These are phyloP conservation scores for Penaeus japonicus DNA, from an alignment of 1,140 invertebrate genomes.

Conservation along the genomic window DNA sequence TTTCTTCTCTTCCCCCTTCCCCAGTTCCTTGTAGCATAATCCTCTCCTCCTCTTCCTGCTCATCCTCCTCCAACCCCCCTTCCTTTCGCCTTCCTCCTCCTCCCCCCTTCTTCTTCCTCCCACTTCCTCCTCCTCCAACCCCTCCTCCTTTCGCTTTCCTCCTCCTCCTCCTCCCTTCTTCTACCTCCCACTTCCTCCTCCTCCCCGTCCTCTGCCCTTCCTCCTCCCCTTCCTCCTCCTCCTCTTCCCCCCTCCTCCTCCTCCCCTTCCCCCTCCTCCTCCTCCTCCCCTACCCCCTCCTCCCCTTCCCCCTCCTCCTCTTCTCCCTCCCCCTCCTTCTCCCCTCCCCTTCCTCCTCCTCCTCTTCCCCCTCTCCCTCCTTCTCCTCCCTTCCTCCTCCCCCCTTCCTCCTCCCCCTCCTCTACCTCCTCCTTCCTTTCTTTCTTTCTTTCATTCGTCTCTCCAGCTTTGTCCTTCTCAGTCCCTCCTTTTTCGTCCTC, in stretches of 20 bases:
- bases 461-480: not conserved
- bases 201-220: too few relatives aligned
- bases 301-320: not conserved
- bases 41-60: too few relatives aligned
- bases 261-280: not conserved
- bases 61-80: not conserved
- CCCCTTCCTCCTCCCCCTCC: not conserved
- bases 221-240: too few relatives aligned
- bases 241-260: not conserved
- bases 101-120: not conserved
- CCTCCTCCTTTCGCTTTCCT: not conserved
- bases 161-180: too few relatives aligned
- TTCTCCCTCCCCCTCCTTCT: not conserved
- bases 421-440: not conserved
- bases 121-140: not conserved
- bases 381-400: not conserved
- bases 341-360: not conserved
- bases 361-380: too few relatives aligned
- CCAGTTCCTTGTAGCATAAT: too few relatives aligned
- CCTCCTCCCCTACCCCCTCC: not conserved
- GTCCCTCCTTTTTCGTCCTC: not conserved
- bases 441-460: not conserved
- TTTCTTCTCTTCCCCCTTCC: too few relatives aligned
- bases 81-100: not conserved
- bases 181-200: too few relatives aligned